Evolutionary conservation across 2,888 invertebrate genomes (phyloP).

Genomic region (Orthosia gothica): DNA sequence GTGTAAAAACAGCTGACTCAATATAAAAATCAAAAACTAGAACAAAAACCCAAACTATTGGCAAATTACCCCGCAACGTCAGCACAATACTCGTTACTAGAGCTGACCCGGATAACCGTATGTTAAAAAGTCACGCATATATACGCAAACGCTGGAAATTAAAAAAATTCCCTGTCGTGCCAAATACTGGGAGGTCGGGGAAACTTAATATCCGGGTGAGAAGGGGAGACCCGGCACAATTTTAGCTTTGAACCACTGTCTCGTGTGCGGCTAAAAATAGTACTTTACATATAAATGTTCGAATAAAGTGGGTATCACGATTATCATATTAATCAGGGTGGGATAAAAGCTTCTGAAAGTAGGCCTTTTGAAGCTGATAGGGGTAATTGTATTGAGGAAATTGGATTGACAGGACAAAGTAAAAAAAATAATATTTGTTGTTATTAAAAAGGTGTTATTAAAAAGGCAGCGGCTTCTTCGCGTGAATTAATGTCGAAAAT

Average conservation of each 20-base stretch:
- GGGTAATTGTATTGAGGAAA: slow-evolving; percentile 5
- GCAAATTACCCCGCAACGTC: slow-evolving; percentile 51
- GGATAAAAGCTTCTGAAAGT: slow-evolving; percentile 32
- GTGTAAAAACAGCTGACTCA: slow-evolving; percentile 23
- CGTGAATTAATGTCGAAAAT: no score
- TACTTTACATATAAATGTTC: slow-evolving; percentile 57
- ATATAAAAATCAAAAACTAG: slow-evolving; percentile 10
- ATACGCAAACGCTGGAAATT: slow-evolving; percentile 62
- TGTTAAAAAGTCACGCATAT: slow-evolving; percentile 53
- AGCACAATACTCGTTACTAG: slow-evolving; percentile 39
- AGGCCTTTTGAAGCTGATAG: slow-evolving; percentile 24
- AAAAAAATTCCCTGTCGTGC: slow-evolving; percentile 56
- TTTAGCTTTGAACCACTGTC: slow-evolving; percentile 60
- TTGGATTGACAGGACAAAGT: slow-evolving; percentile 6
- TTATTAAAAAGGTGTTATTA: no score
- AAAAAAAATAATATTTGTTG: no score
- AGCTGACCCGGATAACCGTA: slow-evolving; percentile 56
- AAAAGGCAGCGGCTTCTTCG: no score
- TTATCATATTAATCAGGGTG: slow-evolving; percentile 61
- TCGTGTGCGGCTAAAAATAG: slow-evolving; percentile 57
- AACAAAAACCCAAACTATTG: slow-evolving; percentile 52
- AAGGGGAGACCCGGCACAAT: slow-evolving; percentile 45
- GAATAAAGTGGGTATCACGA: slow-evolving; percentile 58
- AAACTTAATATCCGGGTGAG: slow-evolving; percentile 67
- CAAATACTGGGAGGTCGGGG: slow-evolving; percentile 59